Percentiles rank a stretch among this genome's conserved stretches.
phyloP scores from a whole-genome alignment of 2,888 invertebrate genomes.

The Diploptera punctata region DNA sequence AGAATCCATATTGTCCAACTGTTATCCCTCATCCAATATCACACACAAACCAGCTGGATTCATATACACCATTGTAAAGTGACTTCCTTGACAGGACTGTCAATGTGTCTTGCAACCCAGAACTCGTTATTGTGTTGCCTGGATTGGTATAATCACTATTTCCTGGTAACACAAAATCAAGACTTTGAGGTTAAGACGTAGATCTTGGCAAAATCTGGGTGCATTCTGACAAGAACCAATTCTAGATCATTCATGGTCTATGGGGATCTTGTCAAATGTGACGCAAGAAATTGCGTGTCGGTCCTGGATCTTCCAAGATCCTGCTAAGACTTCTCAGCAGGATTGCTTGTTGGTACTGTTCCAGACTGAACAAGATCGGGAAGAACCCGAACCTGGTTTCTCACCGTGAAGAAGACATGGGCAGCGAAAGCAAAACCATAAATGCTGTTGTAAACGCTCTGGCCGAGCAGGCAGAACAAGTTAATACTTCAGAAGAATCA shows the following conservation, averaged over 20 bases:
- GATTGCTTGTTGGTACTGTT: constrained; percentile 42
- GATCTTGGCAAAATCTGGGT: constrained; percentile 29
- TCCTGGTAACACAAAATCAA: not conserved
- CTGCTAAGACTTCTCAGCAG: constrained; percentile 28
- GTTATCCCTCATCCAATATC: too few species aligned
- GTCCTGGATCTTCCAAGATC: constrained; percentile 25
- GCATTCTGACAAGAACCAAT: constrained; percentile 16
- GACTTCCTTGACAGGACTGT: not conserved
- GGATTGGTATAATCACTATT: not conserved
- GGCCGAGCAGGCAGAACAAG: constrained; percentile 89
- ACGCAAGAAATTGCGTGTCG: constrained; percentile 21
- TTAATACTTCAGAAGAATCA: constrained; percentile 78
- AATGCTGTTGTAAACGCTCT: constrained; percentile 93
- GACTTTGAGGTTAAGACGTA: not conserved
- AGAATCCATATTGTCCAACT: too few species aligned
- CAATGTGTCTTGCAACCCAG: constrained; percentile 6
- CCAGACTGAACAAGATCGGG: constrained; percentile 94
- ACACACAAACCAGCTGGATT: too few species aligned
- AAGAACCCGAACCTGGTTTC: constrained; percentile 93
- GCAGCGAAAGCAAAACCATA: constrained; percentile 81
- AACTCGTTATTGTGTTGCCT: not conserved
- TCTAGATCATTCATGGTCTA: not conserved
- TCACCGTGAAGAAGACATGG: constrained; percentile 70
- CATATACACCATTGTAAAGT: too few species aligned
- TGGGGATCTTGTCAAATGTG: constrained; percentile 22